A percentile compares a stretch with the other conserved stretches of the same genome.
Evolutionary conservation across 2,113 vertebrate species (phyloP).

Genomic region (Sinocyclocheilus grahami): DNA sequence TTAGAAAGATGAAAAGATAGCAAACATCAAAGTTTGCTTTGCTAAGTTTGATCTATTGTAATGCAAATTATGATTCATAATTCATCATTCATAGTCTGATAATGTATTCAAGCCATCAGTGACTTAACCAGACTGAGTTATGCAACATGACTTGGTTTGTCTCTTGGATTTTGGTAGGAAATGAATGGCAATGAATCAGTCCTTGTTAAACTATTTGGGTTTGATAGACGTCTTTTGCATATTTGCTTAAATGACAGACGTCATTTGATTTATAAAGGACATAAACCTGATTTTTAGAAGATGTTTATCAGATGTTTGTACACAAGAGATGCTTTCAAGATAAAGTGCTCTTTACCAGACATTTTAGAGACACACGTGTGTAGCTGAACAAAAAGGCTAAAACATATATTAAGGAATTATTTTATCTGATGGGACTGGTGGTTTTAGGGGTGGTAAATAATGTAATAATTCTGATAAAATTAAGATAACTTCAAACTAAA

Average conservation of each 20-base stretch:
- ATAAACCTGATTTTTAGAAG: neutral
- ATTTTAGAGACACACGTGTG: neutral
- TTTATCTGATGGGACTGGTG: too few species aligned
- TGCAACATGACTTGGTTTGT: neutral
- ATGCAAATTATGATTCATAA: neutral
- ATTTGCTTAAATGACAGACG: neutral
- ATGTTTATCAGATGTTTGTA: neutral
- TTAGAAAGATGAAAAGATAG: neutral
- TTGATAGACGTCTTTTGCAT: neutral
- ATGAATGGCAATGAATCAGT: neutral
- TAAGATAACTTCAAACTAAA: neutral
- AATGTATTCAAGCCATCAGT: neutral
- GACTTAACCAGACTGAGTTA: neutral
- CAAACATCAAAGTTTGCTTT: neutral
- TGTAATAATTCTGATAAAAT: too few species aligned
- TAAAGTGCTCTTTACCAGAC: neutral
- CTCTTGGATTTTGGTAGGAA: neutral
- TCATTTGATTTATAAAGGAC: neutral
- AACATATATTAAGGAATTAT: neutral
- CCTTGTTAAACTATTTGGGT: neutral
- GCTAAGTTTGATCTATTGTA: neutral
- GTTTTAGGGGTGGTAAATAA: too few species aligned
- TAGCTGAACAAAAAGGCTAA: too few species aligned
- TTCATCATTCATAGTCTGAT: neutral
- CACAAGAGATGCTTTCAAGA: neutral